Evolutionary conservation across 2,797 vertebrate genomes (phyloP).

Genomic region (Pogonophryne albipinna): DNA sequence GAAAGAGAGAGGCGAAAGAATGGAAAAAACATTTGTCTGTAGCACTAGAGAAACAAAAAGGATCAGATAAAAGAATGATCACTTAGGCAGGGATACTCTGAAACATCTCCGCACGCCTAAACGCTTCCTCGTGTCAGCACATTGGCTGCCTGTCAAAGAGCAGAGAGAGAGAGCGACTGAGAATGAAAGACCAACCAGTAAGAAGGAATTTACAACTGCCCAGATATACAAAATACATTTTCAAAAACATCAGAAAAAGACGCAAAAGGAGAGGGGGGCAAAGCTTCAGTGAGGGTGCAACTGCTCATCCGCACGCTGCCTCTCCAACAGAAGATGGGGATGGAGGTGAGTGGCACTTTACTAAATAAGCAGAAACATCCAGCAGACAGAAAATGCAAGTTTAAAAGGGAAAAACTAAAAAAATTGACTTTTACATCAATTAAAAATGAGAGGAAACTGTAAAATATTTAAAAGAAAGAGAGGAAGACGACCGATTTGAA

Average conservation of each 20-base stretch:
- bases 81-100: conserved; percentile 71
- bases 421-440: conserved; percentile 1
- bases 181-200: conserved; percentile 34
- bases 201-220: conserved; percentile 38
- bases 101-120: conserved; percentile 62
- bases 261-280: conserved; percentile 3
- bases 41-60: conserved; percentile 43
- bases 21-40: conserved; percentile 50
- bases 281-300: neutral
- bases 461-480: conserved; percentile 5
- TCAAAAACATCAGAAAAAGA: conserved; percentile 13
- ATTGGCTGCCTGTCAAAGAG: conserved; percentile 72
- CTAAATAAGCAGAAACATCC: neutral
- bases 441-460: conserved; percentile 16
- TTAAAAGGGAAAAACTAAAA: neutral
- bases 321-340: conserved; percentile 6
- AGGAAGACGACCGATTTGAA: conserved; percentile 14
- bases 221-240: conserved; percentile 20
- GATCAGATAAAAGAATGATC: conserved; percentile 79
- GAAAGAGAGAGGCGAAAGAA: conserved; percentile 32
- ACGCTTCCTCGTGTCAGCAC: conserved; percentile 75
- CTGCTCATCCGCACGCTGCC: neutral
- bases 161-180: conserved; percentile 51
- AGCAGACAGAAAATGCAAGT: conserved; percentile 2
- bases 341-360: conserved; percentile 25